Conservation (phyloP, 2,888 invertebrate species). For the Campopleginae sp. region DNA sequence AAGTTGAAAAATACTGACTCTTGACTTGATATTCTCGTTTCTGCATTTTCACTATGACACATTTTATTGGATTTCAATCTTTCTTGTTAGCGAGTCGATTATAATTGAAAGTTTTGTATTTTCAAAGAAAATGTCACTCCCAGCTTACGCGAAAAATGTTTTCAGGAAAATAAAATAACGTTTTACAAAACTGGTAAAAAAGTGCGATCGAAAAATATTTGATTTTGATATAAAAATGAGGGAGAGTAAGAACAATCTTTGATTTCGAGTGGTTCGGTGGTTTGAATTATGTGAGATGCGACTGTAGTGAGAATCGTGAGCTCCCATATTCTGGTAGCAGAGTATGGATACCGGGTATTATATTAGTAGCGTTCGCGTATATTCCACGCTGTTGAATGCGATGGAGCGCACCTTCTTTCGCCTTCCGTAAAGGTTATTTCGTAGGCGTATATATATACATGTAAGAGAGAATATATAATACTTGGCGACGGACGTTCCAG, state of each 20-base stretch:
- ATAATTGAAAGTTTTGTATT: neutral
- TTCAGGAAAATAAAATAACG: too few relatives aligned
- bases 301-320: conserved; percentile 31
- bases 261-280: neutral
- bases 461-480: conserved; percentile 32
- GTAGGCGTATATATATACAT: conserved; percentile 58
- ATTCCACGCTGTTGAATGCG: conserved; percentile 59
- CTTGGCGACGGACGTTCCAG: conserved; percentile 52
- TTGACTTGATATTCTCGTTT: neutral
- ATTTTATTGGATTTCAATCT: neutral
- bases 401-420: conserved; percentile 63
- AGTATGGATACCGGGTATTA: conserved; percentile 53
- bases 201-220: neutral
- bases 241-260: neutral
- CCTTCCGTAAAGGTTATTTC: conserved; percentile 66
- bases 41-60: neutral
- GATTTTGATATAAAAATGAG: neutral
- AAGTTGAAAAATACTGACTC: neutral
- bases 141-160: too few relatives aligned
- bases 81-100: neutral
- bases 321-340: conserved; percentile 48
- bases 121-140: neutral
- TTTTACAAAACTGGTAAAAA: neutral
- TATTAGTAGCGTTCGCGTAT: conserved; percentile 58
- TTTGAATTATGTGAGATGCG: conserved; percentile 19